Conservation (phyloP, 1,140 invertebrate species). For the Ganaspis sp. region DNA sequence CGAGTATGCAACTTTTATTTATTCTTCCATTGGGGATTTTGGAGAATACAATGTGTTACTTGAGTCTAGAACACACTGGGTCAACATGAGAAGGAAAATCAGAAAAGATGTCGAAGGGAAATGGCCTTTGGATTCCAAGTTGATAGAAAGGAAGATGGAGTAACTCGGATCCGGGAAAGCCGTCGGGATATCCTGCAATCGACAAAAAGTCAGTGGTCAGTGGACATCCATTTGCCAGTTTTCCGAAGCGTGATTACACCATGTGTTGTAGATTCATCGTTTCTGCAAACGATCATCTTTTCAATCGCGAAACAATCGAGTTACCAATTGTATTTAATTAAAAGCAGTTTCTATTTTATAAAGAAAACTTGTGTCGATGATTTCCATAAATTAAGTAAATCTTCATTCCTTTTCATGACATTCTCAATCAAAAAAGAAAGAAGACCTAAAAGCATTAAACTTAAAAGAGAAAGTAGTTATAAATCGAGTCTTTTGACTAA, state of each 20-base stretch:
- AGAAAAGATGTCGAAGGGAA: not conserved
- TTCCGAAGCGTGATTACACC: constrained; percentile 8
- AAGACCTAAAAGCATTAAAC: too few species aligned
- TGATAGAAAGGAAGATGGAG: constrained; percentile 27
- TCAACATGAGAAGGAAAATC: constrained; percentile 25
- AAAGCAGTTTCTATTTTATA: too few species aligned
- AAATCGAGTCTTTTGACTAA: too few species aligned
- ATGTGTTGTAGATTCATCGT: constrained; percentile 41
- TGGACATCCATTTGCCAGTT: constrained; percentile 36
- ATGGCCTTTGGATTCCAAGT: constrained; percentile 2
- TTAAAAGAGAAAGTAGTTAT: too few species aligned
- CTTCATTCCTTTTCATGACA: too few species aligned
- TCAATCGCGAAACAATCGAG: constrained; percentile 47
- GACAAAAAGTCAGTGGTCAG: constrained; percentile 41
- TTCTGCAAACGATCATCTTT: constrained; percentile 48
- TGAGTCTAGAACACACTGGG: not conserved
- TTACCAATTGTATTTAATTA: too few species aligned
- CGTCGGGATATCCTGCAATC: constrained; percentile 41
- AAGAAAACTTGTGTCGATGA: too few species aligned
- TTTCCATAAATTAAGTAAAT: too few species aligned
- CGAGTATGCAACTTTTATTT: constrained; percentile 5
- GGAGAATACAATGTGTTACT: constrained; percentile 7
- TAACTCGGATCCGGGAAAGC: constrained; percentile 34
- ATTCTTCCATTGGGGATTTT: constrained; percentile 19
- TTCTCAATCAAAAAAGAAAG: too few species aligned